Percentiles rank a stretch among this genome's conserved stretches.
phyloP scores from a whole-genome alignment of 2,888 invertebrate genomes.

The Automeris io region DNA sequence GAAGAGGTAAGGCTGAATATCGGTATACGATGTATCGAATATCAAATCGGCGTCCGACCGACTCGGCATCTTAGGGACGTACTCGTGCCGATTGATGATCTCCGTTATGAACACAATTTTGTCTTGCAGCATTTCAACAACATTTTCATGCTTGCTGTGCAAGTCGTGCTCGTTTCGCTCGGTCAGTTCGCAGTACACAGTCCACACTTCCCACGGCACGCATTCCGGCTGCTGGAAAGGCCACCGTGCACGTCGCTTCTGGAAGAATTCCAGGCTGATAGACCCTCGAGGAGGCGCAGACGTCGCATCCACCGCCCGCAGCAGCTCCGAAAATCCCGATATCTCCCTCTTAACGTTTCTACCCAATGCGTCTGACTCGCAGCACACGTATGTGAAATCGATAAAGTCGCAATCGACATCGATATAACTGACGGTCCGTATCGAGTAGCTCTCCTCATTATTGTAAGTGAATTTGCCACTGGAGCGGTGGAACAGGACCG shows the following conservation, averaged over 20 bases:
- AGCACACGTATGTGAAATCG: constrained; percentile 97
- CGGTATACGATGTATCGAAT: constrained; percentile 94
- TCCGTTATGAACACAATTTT: constrained; percentile 96
- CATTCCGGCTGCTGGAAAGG: constrained; percentile 92
- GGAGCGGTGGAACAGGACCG: constrained; percentile 92
- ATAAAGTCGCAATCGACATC: constrained; percentile 99
- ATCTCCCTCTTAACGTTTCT: constrained; percentile 85
- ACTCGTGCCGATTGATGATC: constrained; percentile 96
- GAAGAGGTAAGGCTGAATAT: constrained; percentile 98
- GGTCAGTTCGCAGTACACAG: constrained; percentile 92
- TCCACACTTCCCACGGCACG: constrained; percentile 99
- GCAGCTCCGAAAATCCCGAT: constrained; percentile 85
- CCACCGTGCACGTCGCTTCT: constrained; percentile 93
- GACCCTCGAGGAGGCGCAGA: constrained; percentile 82
- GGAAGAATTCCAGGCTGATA: constrained; percentile 96
- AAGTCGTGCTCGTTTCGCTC: constrained; percentile 92
- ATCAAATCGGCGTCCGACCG: constrained; percentile 94
- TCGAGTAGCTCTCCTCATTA: constrained; percentile 95
- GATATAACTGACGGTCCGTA: constrained; percentile 96
- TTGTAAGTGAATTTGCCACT: constrained; percentile 96
- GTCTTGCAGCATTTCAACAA: constrained; percentile 92
- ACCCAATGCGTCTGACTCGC: constrained; percentile 88
- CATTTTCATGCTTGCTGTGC: constrained; percentile 90
- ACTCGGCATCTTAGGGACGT: constrained; percentile 96
- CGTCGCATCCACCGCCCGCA: constrained; percentile 83